Conservation (phyloP, 2,113 vertebrate genomes). For the Poeciliopsis turrubarensis region DNA sequence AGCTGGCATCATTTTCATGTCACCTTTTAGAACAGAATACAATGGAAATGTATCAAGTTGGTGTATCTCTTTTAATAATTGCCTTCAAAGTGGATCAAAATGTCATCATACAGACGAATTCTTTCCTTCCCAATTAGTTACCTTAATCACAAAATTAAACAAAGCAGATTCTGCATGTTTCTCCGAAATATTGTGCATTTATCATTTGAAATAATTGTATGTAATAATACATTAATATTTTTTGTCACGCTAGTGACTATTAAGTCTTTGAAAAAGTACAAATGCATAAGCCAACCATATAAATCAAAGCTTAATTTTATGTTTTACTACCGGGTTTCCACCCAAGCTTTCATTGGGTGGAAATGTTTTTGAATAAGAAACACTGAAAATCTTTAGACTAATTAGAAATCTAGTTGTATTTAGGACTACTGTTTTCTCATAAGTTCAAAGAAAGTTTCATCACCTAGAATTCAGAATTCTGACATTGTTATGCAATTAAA, state of each 20-base stretch:
- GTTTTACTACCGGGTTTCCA: neutral
- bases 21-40: neutral
- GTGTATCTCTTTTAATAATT: neutral
- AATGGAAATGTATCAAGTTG: neutral
- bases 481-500: neutral
- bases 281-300: neutral
- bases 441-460: neutral
- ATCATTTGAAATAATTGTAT: neutral
- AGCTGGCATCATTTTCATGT: conserved; percentile 54
- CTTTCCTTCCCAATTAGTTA: too few relatives aligned
- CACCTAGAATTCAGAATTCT: neutral
- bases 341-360: too few relatives aligned
- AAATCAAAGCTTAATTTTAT: neutral
- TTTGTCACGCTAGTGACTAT: neutral
- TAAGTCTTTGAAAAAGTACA: neutral
- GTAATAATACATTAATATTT: neutral
- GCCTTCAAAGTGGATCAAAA: neutral
- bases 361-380: neutral
- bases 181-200: neutral
- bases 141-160: too few relatives aligned
- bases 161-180: neutral
- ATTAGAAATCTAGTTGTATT: neutral
- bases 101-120: too few relatives aligned
- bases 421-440: neutral
- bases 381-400: neutral